Evolutionary conservation across 2,113 vertebrate genomes (phyloP), one percentile per base, ranked within the genome.

Genomic region (Falcunculus frontatus): DNA sequence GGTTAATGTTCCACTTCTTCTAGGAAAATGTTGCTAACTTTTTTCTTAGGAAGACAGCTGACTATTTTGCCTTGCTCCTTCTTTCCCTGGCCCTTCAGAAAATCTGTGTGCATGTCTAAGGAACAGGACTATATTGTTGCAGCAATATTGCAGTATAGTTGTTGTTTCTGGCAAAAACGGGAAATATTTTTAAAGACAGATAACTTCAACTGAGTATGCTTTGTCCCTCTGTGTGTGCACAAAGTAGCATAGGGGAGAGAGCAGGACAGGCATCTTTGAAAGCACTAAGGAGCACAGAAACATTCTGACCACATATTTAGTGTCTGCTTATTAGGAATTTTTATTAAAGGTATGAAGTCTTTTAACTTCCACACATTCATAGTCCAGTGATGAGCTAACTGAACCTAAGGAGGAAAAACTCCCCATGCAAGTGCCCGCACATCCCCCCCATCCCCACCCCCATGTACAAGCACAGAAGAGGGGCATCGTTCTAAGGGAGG

Each of bases 371-470:
- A n/a, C 9, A 33, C 12, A 26, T 60, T 56, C 41, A 55, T 37
- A 63, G 46, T 35, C 44, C 20, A 85, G 33, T 39, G 17, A 46
- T 35, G 11, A 62, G 30, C 18, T 63, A 74, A 84, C 44, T 68
- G 70, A 56, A 84, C 21, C 16, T n/a, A 52, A 53, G 15, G 30
- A 87, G 26, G 22, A 79, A 88, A 83, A 88, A 16, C n/a, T 80
- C 22, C 13, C 32, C 6, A 27, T 13, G 23, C n/a, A 70, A 47
- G 42, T 2, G 6, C 10, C 30, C 10, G 27, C 8, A 37, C 8
- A 25, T 13, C 29, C 6, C 2, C 7, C 20, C 19, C 16, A 11
- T 2, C 23, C 7, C 23, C 22, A 11, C 3, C 17, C 7, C 20
- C 22, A 13, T 7, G 29, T 9, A 46, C 17, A 72, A 35, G 41